Evolutionary conservation across 2,797 vertebrate species (phyloP), one percentile per base, ranked within the genome.

Genomic region (Perdix hodgsoniae): DNA sequence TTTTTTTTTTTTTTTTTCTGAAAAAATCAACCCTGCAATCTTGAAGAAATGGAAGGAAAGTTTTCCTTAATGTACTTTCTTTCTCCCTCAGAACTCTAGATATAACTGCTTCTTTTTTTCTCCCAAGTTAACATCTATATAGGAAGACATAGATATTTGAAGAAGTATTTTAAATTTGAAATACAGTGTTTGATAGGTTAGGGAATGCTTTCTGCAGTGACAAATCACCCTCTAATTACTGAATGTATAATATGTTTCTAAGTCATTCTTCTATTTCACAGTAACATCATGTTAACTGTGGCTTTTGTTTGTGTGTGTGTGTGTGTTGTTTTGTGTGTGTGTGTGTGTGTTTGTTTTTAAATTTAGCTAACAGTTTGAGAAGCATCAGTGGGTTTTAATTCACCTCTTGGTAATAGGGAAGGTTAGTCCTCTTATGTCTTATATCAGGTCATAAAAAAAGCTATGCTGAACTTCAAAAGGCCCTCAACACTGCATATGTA

Each of bases 251-350:
- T 11, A 1, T 63, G 6, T 81, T 76, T 88, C 39, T 18, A 33
- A 50, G 59, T 4, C 3, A 17, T 65, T 57, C 5, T 33, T 83
- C 39, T 60, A 5, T 45, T 78, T 90, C 63, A 72, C 21, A 57
- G 19, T 45, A 81, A 66, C 13, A 49, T 44, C 0, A 17, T 72
- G 77, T 86, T 61, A 2, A 0, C 3, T 22, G 22, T 37, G 24
- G 4, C 26, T 50, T 26, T 10, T 57, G 14, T 8, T 52, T 27
- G 10, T 26, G 71, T 76, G n/a, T n/a, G n/a, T n/a, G n/a, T n/a
- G n/a, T 88, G 10, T 56, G 13, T 50, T 50, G 44, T 24, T 75
- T 76, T 88, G 7, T 56, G 24, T 18, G n/a, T n/a, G n/a, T 35
- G 40, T 40, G 11, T 40, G 14, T 40, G 14, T 59, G 23, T 52